phyloP scores from a whole-genome alignment of 2,888 invertebrate genomes.

The Eristalis intricaria region DNA sequence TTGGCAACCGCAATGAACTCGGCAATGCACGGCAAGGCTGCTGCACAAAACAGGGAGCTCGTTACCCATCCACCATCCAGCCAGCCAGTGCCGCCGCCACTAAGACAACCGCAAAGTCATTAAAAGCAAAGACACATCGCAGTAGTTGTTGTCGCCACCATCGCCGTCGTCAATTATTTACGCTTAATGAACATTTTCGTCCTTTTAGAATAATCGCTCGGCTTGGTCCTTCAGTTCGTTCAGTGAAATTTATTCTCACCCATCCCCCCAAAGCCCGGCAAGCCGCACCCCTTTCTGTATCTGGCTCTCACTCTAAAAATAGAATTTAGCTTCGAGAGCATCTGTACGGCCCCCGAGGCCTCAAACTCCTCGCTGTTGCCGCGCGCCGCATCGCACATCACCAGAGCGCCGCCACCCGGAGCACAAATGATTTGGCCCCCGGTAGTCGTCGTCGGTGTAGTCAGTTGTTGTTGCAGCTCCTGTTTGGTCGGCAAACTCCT shows the following conservation, averaged over 20 bases:
- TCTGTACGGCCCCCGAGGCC: neutral
- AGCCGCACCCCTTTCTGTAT: slow-evolving; percentile 32
- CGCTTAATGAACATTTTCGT: slow-evolving; percentile 71
- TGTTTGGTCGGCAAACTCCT: neutral
- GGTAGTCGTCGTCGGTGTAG: neutral
- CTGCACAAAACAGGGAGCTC: slow-evolving; percentile 7
- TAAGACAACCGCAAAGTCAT: slow-evolving; percentile 64
- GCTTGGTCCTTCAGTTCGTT: slow-evolving; percentile 63
- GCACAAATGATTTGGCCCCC: slow-evolving; percentile 44
- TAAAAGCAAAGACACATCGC: slow-evolving; percentile 70
- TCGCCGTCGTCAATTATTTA: slow-evolving; percentile 64
- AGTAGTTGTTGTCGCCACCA: slow-evolving; percentile 63
- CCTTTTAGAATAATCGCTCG: slow-evolving; percentile 70
- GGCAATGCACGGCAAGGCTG: slow-evolving; percentile 23
- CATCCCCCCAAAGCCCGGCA: slow-evolving; percentile 3
- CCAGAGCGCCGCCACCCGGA: neutral
- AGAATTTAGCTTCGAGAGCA: slow-evolving; percentile 28
- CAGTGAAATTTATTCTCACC: slow-evolving; percentile 61
- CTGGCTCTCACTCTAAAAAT: slow-evolving; percentile 31
- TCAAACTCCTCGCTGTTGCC: neutral
- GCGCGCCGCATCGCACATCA: neutral
- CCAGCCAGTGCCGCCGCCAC: slow-evolving; percentile 20
- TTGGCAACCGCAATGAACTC: slow-evolving; percentile 37
- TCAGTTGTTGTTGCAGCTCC: slow-evolving; percentile 16
- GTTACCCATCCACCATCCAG: slow-evolving; percentile 9